These are phyloP conservation scores for Urocolius indicus DNA, from an alignment of 2,113 vertebrate species.

Conservation along the genomic window DNA sequence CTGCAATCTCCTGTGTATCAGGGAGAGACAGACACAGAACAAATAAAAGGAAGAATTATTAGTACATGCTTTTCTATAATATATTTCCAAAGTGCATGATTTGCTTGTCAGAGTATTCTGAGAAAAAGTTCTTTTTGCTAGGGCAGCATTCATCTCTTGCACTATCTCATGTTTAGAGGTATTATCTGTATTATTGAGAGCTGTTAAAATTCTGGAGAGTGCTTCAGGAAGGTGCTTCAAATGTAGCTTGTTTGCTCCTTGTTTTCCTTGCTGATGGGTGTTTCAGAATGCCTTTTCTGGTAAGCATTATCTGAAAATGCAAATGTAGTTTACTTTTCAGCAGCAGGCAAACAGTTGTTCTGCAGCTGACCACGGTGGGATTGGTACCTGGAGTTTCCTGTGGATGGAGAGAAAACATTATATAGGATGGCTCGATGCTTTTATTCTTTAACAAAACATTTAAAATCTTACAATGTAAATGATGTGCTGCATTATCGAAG, in stretches of 20 bases:
- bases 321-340: not conserved
- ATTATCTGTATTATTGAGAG: not conserved
- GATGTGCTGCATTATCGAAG: not conserved
- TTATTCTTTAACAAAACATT: not conserved
- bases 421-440: not conserved
- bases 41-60: constrained; percentile 24
- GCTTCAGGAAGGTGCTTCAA: constrained; percentile 25
- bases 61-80: not conserved
- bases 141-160: constrained; percentile 1
- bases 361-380: not conserved
- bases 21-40: not conserved
- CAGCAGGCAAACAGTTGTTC: not conserved
- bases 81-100: not conserved
- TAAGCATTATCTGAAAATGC: not conserved
- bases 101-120: constrained; percentile 30
- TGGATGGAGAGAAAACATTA: not conserved
- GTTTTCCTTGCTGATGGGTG: not conserved
- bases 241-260: not conserved
- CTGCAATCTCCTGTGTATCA: constrained; percentile 47
- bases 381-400: rapidly evolving
- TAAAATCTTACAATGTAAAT: not conserved
- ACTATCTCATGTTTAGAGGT: not conserved
- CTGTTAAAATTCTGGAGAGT: constrained; percentile 36
- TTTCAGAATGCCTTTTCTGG: constrained; percentile 2
- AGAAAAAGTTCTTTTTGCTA: not conserved